Percentiles rank a stretch among this genome's conserved stretches.
phyloP scores from a whole-genome alignment of 2,113 vertebrate genomes.

The Carassius gibelio region DNA sequence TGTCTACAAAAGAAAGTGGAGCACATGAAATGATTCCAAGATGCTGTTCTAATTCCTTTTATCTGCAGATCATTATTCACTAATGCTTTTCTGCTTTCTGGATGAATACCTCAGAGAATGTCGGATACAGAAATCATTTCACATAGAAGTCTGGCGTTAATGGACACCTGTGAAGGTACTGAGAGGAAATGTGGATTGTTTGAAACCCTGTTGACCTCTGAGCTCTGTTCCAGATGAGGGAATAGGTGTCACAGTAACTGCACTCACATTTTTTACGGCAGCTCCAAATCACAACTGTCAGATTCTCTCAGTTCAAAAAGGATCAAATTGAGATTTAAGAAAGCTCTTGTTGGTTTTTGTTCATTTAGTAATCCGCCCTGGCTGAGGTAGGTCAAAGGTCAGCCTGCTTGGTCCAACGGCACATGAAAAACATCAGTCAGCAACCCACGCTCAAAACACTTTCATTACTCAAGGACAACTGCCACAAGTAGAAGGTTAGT shows the following conservation, averaged over 20 bases:
- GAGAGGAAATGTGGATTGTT: background rate
- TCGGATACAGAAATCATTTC: conserved; percentile 11
- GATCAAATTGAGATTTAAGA: conserved; percentile 29
- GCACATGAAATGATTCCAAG: conserved; percentile 51
- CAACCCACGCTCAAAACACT: conserved; percentile 24
- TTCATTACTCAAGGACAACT: conserved; percentile 68
- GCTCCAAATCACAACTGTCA: conserved; percentile 41
- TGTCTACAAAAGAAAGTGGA: conserved; percentile 6
- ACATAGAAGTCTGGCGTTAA: background rate
- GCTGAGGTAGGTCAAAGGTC: conserved; percentile 56
- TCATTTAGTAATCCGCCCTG: conserved; percentile 56
- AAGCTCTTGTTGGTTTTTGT: conserved; percentile 26
- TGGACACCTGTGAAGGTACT: background rate
- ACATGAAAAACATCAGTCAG: conserved; percentile 61
- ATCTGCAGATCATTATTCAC: conserved; percentile 9
- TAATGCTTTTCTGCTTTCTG: background rate
- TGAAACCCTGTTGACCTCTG: background rate
- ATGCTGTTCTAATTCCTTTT: background rate
- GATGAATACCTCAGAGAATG: background rate
- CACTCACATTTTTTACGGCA: background rate
- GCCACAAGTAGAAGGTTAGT: conserved; percentile 66
- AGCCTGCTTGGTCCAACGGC: conserved; percentile 53
- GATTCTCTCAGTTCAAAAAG: conserved; percentile 24
- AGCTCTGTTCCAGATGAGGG: background rate
- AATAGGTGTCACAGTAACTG: background rate